Evolutionary conservation across 2,888 invertebrate species (phyloP), one percentile per base, ranked within the genome.

Genomic region (Drosophila maculinotata): DNA sequence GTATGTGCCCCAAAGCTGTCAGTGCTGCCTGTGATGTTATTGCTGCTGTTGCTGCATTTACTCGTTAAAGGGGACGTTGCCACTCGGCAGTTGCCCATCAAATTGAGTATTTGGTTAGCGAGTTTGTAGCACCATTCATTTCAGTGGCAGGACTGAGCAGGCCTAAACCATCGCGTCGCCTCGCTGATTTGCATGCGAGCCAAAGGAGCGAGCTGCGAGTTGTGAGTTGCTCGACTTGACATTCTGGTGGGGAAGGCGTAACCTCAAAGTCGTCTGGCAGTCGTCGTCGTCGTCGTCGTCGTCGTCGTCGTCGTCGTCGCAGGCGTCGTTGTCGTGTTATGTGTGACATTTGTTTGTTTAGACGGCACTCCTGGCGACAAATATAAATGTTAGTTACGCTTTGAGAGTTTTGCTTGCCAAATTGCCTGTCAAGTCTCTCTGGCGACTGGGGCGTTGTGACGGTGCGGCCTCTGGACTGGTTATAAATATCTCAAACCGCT

Each of bases 301-400:
- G 53, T 26, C 31, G 53, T 53, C 54, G 45, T 33, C 17, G 52
- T 68, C 62, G 67, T 71, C 6, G 23, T 3, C 4, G 26, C 52
- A 17, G 47, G 17, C 31, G 62, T 59, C 51, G 56, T 31, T 31
- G 58, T 69, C 79, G 79, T 78, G 81, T 72, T 71, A 71, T 69
- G 70, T 78, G 81, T 78, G 79, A 75, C 82, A 81, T 78, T 75
- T 81, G 79, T 79, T 76, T 79, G 82, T 64, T 81, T 66, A 78
- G 81, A 71, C 76, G 67, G 69, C 82, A 73, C 76, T 73, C 68
- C 69, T 70, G 83, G 80, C 83, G 82, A 82, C 80, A 80, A 76
- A 80, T 80, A 82, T 82, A 80, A 80, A 80, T 82, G 80, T 82
- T 82, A 76, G 79, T 80, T 79, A 76, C 80, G 83, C 83, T 82